Conservation (phyloP, 1,140 invertebrate species). For the Cyclargus thomasi region DNA sequence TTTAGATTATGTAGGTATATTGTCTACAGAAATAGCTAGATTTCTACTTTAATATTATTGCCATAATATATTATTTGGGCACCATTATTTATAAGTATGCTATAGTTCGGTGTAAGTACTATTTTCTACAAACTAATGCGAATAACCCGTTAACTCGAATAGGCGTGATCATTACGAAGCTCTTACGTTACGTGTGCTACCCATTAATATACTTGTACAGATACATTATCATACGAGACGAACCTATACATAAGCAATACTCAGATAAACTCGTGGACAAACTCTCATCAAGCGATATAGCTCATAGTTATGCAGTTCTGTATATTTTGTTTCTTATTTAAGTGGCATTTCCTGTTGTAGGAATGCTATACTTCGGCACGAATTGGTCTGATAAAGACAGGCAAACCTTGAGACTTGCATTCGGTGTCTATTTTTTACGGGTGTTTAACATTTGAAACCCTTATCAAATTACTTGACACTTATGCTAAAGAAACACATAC, state of each 20-base stretch:
- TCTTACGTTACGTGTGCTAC: constrained; percentile 28
- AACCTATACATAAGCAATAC: constrained; percentile 8
- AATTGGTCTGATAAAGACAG: no score
- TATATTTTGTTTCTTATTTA: no score
- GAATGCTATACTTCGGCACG: no score
- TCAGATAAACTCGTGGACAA: constrained; percentile 9
- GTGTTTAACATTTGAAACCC: no score
- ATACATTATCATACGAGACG: constrained; percentile 10
- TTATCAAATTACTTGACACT: no score
- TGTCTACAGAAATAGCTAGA: constrained; percentile 23
- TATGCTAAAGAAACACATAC: no score
- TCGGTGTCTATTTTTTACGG: no score
- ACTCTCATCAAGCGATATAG: no score
- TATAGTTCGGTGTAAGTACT: constrained; percentile 26
- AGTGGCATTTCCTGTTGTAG: no score
- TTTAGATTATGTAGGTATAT: constrained; percentile 2
- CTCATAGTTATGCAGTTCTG: no score
- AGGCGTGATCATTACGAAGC: constrained; percentile 29
- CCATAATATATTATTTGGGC: constrained; percentile 37
- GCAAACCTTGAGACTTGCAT: no score
- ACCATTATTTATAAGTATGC: constrained; percentile 32
- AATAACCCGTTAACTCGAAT: constrained; percentile 21
- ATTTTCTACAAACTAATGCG: constrained; percentile 26
- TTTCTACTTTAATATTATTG: constrained; percentile 41
- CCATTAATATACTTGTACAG: constrained; percentile 29